These are phyloP conservation scores for Microcaecilia unicolor DNA, from an alignment of 2,797 vertebrate species.

Conservation along the genomic window DNA sequence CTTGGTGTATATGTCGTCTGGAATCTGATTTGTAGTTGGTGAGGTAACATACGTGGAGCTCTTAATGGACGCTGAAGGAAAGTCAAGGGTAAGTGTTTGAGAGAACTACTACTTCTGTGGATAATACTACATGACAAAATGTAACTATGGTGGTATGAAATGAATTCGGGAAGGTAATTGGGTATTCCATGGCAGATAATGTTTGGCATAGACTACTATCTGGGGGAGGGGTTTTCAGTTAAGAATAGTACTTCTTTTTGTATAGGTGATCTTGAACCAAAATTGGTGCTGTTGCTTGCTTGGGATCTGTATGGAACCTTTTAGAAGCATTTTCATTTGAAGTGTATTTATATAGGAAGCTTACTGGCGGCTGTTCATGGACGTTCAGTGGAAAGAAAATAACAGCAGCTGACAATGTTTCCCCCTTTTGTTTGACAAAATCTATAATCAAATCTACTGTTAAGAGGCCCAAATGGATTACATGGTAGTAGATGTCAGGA, in stretches of 20 bases:
- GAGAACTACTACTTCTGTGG: slow-evolving; percentile 62
- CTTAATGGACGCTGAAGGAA: slow-evolving; percentile 99
- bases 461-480: no score
- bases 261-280: no score
- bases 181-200: slow-evolving; percentile 49
- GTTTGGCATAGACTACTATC: slow-evolving; percentile 54
- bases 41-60: slow-evolving; percentile 99
- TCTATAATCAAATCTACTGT: slow-evolving; percentile 24
- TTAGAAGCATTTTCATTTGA: slow-evolving; percentile 32
- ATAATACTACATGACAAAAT: slow-evolving; percentile 63
- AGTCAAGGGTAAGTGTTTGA: slow-evolving; percentile 98
- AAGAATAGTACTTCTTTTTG: slow-evolving; percentile 49
- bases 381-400: slow-evolving; percentile 48
- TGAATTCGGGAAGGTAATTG: slow-evolving; percentile 56
- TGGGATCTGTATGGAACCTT: slow-evolving; percentile 38
- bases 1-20: slow-evolving; percentile 99
- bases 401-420: slow-evolving; percentile 39
- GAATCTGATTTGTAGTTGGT: slow-evolving; percentile 99
- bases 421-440: slow-evolving; percentile 31
- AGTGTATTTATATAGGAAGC: slow-evolving; percentile 45
- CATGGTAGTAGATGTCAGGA: no score
- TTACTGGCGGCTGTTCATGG: slow-evolving; percentile 49
- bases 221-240: slow-evolving; percentile 48
- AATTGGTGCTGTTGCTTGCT: slow-evolving; percentile 53
- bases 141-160: slow-evolving; percentile 52